These are phyloP conservation scores for Sturmia bella DNA, from an alignment of 2,888 invertebrate species.

Conservation along the genomic window DNA sequence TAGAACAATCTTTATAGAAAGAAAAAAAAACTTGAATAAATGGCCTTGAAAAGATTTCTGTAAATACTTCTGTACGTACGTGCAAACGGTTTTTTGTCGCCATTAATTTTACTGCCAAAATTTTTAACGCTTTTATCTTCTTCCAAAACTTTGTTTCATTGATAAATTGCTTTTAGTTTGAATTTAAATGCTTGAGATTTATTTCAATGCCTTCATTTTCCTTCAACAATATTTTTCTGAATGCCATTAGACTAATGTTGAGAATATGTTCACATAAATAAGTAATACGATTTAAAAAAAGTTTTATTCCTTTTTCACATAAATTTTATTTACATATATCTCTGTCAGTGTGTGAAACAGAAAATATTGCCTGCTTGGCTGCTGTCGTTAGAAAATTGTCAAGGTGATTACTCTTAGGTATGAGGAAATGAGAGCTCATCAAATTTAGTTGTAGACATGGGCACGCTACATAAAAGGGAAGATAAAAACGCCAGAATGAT, in stretches of 20 bases:
- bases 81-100: neutral
- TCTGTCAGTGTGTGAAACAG: neutral
- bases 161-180: constrained; percentile 23
- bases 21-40: no score
- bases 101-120: constrained; percentile 6
- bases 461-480: neutral
- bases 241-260: no score
- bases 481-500: neutral
- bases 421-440: neutral
- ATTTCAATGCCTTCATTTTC: neutral
- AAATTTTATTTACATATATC: constrained; percentile 13
- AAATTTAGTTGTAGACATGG: neutral
- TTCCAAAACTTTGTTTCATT: neutral
- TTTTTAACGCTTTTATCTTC: neutral
- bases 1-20: no score
- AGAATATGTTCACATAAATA: neutral
- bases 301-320: neutral
- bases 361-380: neutral
- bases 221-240: no score
- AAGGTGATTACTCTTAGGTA: constrained; percentile 10
- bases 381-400: constrained; percentile 4
- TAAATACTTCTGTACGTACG: no score
- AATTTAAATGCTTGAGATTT: neutral
- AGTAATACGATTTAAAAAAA: neutral
- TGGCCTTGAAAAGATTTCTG: no score